A percentile compares a stretch with the other conserved stretches of the same genome.
Evolutionary conservation across 2,113 vertebrate genomes (phyloP).

Genomic region (Euleptes europaea): DNA sequence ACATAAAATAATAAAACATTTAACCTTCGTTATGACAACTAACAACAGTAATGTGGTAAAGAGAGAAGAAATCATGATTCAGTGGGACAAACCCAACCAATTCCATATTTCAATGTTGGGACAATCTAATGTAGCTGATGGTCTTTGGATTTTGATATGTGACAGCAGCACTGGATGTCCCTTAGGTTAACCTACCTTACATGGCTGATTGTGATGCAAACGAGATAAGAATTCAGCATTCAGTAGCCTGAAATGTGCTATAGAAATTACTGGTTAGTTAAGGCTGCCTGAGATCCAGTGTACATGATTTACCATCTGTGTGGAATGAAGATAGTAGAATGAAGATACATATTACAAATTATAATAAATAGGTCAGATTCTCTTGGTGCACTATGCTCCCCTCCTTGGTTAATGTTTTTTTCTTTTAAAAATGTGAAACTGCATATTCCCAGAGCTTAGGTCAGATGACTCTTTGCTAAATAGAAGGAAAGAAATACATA

Average conservation of each 20-base stretch:
- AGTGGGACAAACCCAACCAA: background rate
- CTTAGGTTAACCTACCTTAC: background rate
- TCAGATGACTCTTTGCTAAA: background rate
- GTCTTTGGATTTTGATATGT: background rate
- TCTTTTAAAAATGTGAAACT: background rate
- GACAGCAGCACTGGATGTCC: too few species aligned
- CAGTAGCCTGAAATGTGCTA: background rate
- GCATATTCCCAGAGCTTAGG: slow-evolving; percentile 2
- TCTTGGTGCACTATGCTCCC: background rate
- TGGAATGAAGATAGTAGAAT: slow-evolving; percentile 7
- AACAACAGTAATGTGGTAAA: background rate
- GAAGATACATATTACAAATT: slow-evolving; percentile 32
- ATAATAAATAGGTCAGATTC: slow-evolving; percentile 31
- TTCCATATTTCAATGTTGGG: background rate
- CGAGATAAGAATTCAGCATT: background rate
- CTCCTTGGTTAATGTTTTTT: background rate
- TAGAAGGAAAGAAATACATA: background rate
- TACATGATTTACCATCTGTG: slow-evolving; percentile 15
- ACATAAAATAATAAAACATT: too few species aligned
- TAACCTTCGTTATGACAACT: background rate
- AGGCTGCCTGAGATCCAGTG: background rate
- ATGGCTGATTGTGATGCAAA: background rate
- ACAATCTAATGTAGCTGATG: background rate
- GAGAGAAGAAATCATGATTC: background rate
- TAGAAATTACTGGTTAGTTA: background rate